Evolutionary conservation across 2,797 vertebrate genomes (phyloP).

Genomic region (Bovichtus variegatus): DNA sequence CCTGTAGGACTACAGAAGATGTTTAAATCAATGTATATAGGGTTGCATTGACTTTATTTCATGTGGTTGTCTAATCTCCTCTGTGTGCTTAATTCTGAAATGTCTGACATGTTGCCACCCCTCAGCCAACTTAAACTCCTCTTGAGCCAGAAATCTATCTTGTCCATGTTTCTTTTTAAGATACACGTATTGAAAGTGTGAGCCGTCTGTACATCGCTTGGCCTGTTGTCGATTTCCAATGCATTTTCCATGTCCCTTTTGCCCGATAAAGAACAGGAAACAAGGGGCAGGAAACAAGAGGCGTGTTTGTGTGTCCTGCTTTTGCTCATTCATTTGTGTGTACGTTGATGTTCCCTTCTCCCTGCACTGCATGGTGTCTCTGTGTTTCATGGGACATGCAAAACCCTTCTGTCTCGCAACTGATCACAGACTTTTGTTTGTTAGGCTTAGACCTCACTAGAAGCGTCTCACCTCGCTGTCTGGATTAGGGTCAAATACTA

Average conservation of each 20-base stretch:
- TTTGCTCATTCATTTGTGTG: constrained; percentile 51
- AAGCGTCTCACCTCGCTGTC: constrained; percentile 62
- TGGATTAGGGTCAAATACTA: constrained; percentile 83
- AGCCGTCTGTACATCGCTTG: constrained; percentile 23
- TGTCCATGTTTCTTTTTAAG: not conserved
- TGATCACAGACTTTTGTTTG: constrained; percentile 51
- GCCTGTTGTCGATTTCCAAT: constrained; percentile 36
- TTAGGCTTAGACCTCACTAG: constrained; percentile 30
- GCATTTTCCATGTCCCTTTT: constrained; percentile 73
- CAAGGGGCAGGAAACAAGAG: constrained; percentile 74
- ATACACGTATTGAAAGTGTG: not conserved
- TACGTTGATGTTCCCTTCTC: constrained; percentile 38
- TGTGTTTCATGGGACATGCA: constrained; percentile 4
- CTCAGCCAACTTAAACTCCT: not conserved
- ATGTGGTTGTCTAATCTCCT: not conserved
- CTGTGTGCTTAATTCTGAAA: not conserved
- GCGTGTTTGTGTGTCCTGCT: constrained; percentile 63
- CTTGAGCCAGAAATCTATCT: not conserved
- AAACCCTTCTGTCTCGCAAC: constrained; percentile 8
- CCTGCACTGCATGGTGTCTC: not conserved
- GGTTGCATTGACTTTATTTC: not conserved
- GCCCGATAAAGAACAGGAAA: constrained; percentile 78
- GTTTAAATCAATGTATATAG: not conserved
- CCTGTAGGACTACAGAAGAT: not conserved
- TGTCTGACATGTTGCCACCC: not conserved